These are phyloP conservation scores for Xylota sylvarum DNA, from an alignment of 2,888 invertebrate genomes.

Conservation along the genomic window DNA sequence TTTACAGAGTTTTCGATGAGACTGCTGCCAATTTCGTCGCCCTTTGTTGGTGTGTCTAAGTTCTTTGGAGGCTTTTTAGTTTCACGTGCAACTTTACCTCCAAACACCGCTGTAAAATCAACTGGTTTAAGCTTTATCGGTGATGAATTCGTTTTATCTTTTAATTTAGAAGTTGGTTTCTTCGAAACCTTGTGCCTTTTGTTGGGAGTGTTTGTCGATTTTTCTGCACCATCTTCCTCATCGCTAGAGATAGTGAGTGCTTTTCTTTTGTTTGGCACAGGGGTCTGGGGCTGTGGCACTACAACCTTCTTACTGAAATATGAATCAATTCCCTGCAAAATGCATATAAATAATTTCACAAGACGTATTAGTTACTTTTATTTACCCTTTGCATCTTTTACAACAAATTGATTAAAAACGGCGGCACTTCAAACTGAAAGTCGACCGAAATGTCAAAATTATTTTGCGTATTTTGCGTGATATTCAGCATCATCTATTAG, in stretches of 20 bases:
- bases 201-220: constrained; percentile 81
- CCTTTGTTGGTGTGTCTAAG: constrained; percentile 82
- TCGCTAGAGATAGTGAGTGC: constrained; percentile 85
- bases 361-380: background rate
- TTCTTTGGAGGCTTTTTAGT: constrained; percentile 83
- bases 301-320: constrained; percentile 51
- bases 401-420: background rate
- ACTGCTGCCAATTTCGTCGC: constrained; percentile 87
- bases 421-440: background rate
- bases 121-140: constrained; percentile 82
- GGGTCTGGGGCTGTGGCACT: constrained; percentile 53
- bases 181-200: constrained; percentile 61
- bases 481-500: background rate
- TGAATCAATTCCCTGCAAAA: constrained; percentile 36
- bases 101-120: constrained; percentile 87
- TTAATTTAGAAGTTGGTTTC: constrained; percentile 80
- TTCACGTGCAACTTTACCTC: constrained; percentile 87
- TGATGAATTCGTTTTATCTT: constrained; percentile 82
- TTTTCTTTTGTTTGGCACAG: constrained; percentile 82
- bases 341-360: background rate
- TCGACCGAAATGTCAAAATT: background rate
- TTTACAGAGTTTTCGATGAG: constrained; percentile 79
- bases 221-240: constrained; percentile 87
- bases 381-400: constrained; percentile 28
- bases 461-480: background rate